Evolutionary conservation across 2,113 vertebrate species (phyloP).

Genomic region (Platysternon megacephalum): DNA sequence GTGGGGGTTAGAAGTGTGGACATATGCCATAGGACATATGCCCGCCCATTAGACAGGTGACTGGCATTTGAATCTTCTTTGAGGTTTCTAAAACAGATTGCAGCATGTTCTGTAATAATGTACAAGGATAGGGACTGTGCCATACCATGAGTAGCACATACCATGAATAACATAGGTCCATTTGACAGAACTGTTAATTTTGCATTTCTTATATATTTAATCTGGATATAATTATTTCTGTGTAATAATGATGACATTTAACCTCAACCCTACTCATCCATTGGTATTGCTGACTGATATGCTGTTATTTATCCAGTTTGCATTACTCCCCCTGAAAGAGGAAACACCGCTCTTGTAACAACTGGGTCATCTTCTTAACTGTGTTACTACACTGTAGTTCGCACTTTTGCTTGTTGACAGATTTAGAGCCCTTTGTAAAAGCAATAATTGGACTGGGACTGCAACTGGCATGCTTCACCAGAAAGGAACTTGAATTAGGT

Average conservation of each 20-base stretch:
- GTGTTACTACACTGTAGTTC: constrained; percentile 56
- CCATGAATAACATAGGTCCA: background rate
- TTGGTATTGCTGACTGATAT: background rate
- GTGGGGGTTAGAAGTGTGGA: background rate
- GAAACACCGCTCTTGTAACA: background rate
- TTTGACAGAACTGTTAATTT: background rate
- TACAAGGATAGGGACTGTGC: background rate
- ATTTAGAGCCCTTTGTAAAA: constrained; percentile 70
- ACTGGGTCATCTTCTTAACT: constrained; percentile 48
- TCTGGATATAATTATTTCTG: background rate
- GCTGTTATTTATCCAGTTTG: background rate
- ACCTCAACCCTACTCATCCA: background rate
- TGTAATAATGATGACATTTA: background rate
- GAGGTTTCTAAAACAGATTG: background rate
- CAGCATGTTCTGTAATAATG: background rate
- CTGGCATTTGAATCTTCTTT: background rate
- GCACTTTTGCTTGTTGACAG: constrained; percentile 69
- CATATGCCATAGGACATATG: background rate
- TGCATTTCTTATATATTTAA: background rate
- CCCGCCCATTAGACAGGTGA: background rate
- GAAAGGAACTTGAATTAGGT: constrained; percentile 45
- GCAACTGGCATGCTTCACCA: constrained; percentile 63
- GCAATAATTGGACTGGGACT: constrained; percentile 72
- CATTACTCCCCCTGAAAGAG: constrained; percentile 20
- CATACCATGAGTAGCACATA: background rate